Conservation (phyloP, 2,888 invertebrate genomes). For the Amiota minor region DNA sequence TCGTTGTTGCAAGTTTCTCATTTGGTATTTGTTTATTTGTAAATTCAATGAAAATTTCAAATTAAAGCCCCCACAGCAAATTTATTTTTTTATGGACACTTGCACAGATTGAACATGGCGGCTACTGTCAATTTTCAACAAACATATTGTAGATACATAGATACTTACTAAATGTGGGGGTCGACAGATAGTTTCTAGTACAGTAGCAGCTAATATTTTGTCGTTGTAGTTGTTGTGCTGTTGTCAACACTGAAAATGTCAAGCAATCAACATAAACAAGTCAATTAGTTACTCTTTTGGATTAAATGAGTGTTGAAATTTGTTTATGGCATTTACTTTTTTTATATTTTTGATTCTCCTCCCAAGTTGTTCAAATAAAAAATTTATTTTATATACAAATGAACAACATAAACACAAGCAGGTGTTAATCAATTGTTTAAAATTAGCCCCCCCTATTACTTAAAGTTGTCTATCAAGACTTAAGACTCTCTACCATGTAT, state of each 20-base stretch:
- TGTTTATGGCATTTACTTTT: too few species aligned
- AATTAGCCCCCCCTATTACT: not conserved
- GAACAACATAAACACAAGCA: not conserved
- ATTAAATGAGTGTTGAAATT: slow-evolving; percentile 7
- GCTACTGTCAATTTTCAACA: slow-evolving; percentile 29
- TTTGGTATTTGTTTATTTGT: too few species aligned
- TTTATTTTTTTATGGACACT: slow-evolving; percentile 33
- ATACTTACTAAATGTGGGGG: not conserved
- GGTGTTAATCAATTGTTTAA: slow-evolving; percentile 14
- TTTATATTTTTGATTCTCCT: not conserved
- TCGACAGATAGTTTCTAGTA: not conserved
- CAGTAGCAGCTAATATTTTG: not conserved
- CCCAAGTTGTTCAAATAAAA: not conserved
- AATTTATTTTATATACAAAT: not conserved
- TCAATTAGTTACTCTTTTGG: slow-evolving; percentile 46
- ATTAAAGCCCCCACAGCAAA: slow-evolving; percentile 5
- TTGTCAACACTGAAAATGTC: slow-evolving; percentile 40
- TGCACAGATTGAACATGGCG: slow-evolving; percentile 51
- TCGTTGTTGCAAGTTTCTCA: not conserved
- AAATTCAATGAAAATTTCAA: not conserved
- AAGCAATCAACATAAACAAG: slow-evolving; percentile 42
- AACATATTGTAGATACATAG: not conserved
- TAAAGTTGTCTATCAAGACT: too few species aligned
- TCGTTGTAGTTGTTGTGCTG: not conserved
- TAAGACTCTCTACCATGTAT: too few species aligned